Conservation (phyloP, 23 tunicate genomes). For the Phallusia fumigata region DNA sequence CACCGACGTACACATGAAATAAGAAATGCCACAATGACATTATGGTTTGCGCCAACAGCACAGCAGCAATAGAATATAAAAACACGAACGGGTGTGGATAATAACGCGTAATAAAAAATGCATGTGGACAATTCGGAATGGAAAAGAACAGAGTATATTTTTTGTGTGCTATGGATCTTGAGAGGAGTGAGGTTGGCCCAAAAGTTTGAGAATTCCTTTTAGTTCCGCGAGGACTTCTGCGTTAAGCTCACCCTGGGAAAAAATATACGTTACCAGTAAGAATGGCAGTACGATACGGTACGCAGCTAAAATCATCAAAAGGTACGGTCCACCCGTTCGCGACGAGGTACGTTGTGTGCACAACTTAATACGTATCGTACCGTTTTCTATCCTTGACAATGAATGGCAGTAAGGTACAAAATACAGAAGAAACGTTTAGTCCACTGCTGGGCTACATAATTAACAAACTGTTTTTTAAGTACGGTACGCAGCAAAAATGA, state of each 20-base stretch:
- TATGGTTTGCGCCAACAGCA: not conserved
- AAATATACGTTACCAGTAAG: no score
- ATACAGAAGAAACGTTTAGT: not conserved
- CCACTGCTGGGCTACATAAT: not conserved
- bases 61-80: not conserved
- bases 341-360: no score
- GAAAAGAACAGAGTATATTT: not conserved
- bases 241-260: constrained; percentile 69
- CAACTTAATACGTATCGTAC: no score
- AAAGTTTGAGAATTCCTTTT: constrained; percentile 67
- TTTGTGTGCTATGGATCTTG: not conserved
- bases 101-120: not conserved
- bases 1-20: not conserved
- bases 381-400: no score
- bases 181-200: constrained; percentile 19
- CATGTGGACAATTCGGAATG: not conserved
- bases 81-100: not conserved
- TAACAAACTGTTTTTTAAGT: no score
- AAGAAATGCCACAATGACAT: not conserved
- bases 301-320: no score
- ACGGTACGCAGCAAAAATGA: no score
- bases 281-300: no score
- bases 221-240: constrained; percentile 64
- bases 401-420: no score
- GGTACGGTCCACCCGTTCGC: no score